Conservation (phyloP, 2,797 vertebrate species). For the Dallia pectoralis region DNA sequence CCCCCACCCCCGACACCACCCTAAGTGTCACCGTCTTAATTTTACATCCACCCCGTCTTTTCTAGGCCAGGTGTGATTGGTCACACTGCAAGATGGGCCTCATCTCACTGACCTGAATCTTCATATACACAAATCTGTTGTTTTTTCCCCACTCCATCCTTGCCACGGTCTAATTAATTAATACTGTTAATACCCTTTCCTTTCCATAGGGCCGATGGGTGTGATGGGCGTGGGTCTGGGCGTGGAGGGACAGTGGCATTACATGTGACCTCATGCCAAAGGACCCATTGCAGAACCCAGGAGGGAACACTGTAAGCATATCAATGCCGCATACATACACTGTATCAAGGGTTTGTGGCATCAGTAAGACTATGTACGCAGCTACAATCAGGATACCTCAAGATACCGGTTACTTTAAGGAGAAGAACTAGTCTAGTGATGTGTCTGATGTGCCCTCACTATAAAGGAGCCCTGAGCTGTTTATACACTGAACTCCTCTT, state of each 20-base stretch:
- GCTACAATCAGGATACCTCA: constrained; percentile 17
- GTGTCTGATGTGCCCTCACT: too few species aligned
- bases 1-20: not conserved
- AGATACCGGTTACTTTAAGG: not conserved
- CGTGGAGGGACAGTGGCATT: constrained; percentile 94
- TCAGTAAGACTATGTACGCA: too few species aligned
- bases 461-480: too few species aligned
- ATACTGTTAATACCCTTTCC: constrained; percentile 10
- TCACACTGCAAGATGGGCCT: not conserved
- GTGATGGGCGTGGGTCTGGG: constrained; percentile 92
- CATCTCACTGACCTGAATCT: not conserved
- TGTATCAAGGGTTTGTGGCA: not conserved
- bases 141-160: not conserved
- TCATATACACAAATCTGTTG: not conserved
- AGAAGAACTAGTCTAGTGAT: too few species aligned
- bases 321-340: too few species aligned
- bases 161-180: not conserved
- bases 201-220: constrained; percentile 81
- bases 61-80: constrained; percentile 6
- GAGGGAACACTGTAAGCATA: constrained; percentile 66
- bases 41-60: not conserved
- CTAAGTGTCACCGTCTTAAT: constrained; percentile 35
- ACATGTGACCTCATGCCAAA: constrained; percentile 88
- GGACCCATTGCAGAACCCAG: constrained; percentile 80
- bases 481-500: too few species aligned